A percentile compares a stretch with the other conserved stretches of the same genome.
phyloP scores from a whole-genome alignment of 2,888 invertebrate genomes.

The Elegia similella region DNA sequence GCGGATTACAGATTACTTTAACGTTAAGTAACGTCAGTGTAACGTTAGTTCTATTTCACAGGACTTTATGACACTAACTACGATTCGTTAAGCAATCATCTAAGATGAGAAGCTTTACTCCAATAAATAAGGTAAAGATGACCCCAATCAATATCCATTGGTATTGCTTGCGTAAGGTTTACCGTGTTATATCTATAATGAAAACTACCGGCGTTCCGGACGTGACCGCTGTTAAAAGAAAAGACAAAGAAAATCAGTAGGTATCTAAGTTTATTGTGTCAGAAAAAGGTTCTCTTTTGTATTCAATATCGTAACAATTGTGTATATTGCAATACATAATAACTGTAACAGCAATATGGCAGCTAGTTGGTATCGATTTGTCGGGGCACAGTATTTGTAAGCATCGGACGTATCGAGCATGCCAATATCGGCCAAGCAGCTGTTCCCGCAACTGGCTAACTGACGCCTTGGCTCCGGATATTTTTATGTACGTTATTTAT shows the following conservation, averaged over 20 bases:
- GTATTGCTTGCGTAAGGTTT: background rate
- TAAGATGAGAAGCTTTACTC: too few relatives aligned
- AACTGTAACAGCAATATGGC: conserved; percentile 33
- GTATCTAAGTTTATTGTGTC: conserved; percentile 10
- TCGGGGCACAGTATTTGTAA: conserved; percentile 52
- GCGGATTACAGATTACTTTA: too few relatives aligned
- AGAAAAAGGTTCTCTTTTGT: conserved; percentile 15
- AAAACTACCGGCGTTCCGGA: conserved; percentile 4
- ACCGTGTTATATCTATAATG: conserved; percentile 5
- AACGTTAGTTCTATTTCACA: too few relatives aligned
- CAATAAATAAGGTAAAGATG: too few relatives aligned
- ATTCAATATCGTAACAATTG: conserved; percentile 17
- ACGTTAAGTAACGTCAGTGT: too few relatives aligned
- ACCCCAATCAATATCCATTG: too few relatives aligned
- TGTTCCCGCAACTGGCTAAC: conserved; percentile 48
- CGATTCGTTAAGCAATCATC: too few relatives aligned
- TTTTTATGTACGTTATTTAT: conserved; percentile 26
- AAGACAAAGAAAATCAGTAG: background rate
- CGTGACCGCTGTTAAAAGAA: conserved; percentile 6
- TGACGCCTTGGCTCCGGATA: conserved; percentile 34
- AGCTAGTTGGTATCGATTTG: conserved; percentile 56
- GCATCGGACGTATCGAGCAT: conserved; percentile 52
- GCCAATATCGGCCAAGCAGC: conserved; percentile 53
- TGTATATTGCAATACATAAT: conserved; percentile 23
- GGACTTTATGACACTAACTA: too few relatives aligned